These are phyloP conservation scores for Trematomus bernacchii DNA, from an alignment of 2,797 vertebrate genomes.

Conservation along the genomic window DNA sequence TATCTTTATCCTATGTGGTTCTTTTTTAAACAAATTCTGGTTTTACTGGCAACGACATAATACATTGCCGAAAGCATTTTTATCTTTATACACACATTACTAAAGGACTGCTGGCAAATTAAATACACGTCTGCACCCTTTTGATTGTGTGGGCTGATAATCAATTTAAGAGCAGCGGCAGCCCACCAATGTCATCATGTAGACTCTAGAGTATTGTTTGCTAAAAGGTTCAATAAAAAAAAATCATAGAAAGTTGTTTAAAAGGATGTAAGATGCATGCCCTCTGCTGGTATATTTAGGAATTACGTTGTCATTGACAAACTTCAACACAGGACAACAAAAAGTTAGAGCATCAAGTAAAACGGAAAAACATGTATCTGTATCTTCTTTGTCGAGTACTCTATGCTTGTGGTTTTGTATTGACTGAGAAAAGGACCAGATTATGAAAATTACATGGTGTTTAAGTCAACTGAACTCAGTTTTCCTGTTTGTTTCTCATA, in stretches of 20 bases:
- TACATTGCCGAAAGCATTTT: background rate
- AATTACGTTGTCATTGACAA: background rate
- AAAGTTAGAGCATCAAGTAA: background rate
- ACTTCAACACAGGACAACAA: background rate
- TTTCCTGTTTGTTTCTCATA: background rate
- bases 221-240: background rate
- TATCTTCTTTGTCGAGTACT: background rate
- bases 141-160: background rate
- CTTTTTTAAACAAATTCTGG: background rate
- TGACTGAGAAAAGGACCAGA: background rate
- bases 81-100: background rate
- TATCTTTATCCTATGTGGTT: background rate
- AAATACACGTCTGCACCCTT: background rate
- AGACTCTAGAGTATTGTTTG: background rate
- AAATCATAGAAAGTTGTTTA: background rate
- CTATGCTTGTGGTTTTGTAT: background rate
- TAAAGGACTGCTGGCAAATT: background rate
- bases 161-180: background rate
- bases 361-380: background rate
- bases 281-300: slow-evolving; percentile 30
- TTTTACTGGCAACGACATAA: background rate
- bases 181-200: background rate
- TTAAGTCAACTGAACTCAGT: background rate
- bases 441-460: background rate
- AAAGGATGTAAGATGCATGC: background rate